Evolutionary conservation across 2,888 invertebrate genomes (phyloP).

Genomic region (Hirtodrosophila confusa): DNA sequence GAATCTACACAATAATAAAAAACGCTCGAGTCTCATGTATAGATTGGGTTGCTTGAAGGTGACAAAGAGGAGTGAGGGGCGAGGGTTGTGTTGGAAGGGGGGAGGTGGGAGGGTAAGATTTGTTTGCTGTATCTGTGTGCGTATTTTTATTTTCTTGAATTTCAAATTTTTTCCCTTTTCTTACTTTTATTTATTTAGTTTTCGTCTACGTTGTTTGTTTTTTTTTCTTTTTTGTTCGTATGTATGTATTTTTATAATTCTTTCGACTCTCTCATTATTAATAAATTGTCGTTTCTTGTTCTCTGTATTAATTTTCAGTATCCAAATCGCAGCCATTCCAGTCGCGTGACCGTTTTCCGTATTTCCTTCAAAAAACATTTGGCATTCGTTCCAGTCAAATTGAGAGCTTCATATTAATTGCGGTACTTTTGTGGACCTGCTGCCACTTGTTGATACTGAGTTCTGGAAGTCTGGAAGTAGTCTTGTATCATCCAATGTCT

Average conservation of each 20-base stretch:
- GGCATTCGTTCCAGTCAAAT: not conserved
- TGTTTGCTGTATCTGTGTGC: slow-evolving; percentile 38
- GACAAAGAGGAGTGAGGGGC: slow-evolving; percentile 14
- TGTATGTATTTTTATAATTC: slow-evolving; percentile 37
- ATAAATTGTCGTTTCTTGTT: slow-evolving; percentile 80
- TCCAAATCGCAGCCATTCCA: slow-evolving; percentile 66
- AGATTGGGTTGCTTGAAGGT: slow-evolving; percentile 51
- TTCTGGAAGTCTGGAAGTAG: slow-evolving; percentile 6
- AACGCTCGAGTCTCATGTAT: slow-evolving; percentile 55
- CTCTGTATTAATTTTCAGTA: slow-evolving; percentile 76
- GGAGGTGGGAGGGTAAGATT: slow-evolving; percentile 4
- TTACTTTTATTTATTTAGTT: slow-evolving; percentile 71
- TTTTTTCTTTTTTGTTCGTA: slow-evolving; percentile 33
- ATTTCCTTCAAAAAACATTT: slow-evolving; percentile 9
- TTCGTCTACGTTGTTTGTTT: slow-evolving; percentile 58
- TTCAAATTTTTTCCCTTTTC: slow-evolving; percentile 56
- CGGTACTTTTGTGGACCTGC: slow-evolving; percentile 20
- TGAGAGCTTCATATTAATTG: slow-evolving; percentile 1
- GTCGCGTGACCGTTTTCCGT: slow-evolving; percentile 56
- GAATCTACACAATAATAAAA: slow-evolving; percentile 73
- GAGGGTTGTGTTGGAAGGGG: not conserved
- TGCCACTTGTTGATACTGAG: slow-evolving; percentile 63
- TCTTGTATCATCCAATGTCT: slow-evolving; percentile 28
- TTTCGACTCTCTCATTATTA: slow-evolving; percentile 71
- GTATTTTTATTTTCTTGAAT: slow-evolving; percentile 65